These are phyloP conservation scores for Cervus canadensis DNA, from an alignment of 2,113 vertebrate species.

Conservation along the genomic window DNA sequence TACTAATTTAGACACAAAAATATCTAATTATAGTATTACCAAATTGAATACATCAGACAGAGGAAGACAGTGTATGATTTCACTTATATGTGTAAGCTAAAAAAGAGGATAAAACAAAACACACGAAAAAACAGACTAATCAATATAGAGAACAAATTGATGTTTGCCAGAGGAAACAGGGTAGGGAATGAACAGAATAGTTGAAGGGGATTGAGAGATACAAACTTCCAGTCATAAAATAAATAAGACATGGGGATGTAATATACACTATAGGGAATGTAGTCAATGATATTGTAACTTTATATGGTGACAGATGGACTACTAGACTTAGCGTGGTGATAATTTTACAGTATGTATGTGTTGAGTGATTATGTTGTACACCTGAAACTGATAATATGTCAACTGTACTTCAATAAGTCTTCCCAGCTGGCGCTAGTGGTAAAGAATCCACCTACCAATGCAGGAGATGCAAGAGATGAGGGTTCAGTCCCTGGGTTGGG, in stretches of 20 bases:
- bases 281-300: not conserved
- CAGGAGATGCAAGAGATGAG: not conserved
- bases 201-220: not conserved
- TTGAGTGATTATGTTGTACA: not conserved
- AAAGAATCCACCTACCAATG: not conserved
- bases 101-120: not conserved
- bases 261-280: not conserved
- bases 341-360: not conserved
- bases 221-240: not conserved
- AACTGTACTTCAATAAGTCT: not conserved
- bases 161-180: not conserved
- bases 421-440: not conserved
- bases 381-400: not conserved
- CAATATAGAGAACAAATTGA: not conserved
- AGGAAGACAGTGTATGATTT: not conserved
- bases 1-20: not conserved
- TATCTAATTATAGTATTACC: not conserved
- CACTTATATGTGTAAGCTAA: not conserved
- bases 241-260: not conserved
- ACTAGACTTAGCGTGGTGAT: not conserved
- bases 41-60: not conserved
- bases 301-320: not conserved
- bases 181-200: not conserved
- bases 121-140: not conserved
- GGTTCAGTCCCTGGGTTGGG: not conserved